phyloP scores from a whole-genome alignment of 2,113 vertebrate genomes.

The Pelmatolapia mariae region DNA sequence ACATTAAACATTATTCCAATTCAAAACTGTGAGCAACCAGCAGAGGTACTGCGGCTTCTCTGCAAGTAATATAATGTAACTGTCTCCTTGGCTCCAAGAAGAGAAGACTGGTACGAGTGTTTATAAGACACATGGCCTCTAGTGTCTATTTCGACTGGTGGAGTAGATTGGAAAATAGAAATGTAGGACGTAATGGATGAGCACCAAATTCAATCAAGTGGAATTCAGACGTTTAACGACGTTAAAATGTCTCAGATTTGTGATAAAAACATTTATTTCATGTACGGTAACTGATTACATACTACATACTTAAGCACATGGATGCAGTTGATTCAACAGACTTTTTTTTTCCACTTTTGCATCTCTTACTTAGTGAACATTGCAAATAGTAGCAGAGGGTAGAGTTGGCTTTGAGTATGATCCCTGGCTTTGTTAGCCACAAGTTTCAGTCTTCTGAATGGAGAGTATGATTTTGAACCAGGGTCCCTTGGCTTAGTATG shows the following conservation, averaged over 20 bases:
- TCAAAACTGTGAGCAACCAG: not conserved
- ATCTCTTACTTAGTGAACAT: slow-evolving; percentile 53
- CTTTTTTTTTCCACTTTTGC: slow-evolving; percentile 29
- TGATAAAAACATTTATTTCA: slow-evolving; percentile 78
- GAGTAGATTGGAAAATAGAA: slow-evolving; percentile 1
- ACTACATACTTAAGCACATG: slow-evolving; percentile 71
- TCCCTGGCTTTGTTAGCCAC: slow-evolving; percentile 37
- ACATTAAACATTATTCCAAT: not conserved
- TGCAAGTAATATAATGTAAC: not conserved
- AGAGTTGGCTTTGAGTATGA: slow-evolving; percentile 40
- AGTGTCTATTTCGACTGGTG: not conserved
- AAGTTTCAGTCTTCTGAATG: slow-evolving; percentile 55
- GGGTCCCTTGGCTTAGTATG: slow-evolving; percentile 61
- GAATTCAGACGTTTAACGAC: slow-evolving; percentile 50
- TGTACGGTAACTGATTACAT: slow-evolving; percentile 75
- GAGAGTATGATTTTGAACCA: slow-evolving; percentile 50
- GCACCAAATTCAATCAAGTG: slow-evolving; percentile 43
- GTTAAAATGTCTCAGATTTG: slow-evolving; percentile 68
- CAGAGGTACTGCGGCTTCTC: not conserved
- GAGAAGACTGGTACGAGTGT: not conserved
- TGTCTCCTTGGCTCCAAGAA: not conserved
- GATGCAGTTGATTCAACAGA: slow-evolving; percentile 64
- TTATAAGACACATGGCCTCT: not conserved
- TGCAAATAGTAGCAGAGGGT: slow-evolving; percentile 51
- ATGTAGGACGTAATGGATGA: slow-evolving; percentile 1